Percentiles rank a stretch among this genome's conserved stretches.
phyloP scores from a whole-genome alignment of 2,113 vertebrate species.

The Miniopterus natalensis region DNA sequence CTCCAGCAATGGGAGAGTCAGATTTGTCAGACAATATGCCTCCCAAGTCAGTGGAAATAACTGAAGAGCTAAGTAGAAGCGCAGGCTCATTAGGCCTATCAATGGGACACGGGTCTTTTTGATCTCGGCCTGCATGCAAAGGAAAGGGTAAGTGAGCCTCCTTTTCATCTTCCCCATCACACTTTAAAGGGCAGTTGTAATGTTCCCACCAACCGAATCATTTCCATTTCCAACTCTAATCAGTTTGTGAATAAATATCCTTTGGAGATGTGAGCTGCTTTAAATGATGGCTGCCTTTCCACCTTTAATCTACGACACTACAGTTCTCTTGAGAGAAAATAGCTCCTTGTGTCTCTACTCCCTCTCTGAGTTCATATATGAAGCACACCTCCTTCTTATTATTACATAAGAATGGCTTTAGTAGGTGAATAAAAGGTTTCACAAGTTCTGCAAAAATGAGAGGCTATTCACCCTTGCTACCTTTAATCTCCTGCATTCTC shows the following conservation, averaged over 20 bases:
- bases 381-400: slow-evolving; percentile 88
- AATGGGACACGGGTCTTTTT: slow-evolving; percentile 88
- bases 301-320: slow-evolving; percentile 92
- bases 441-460: slow-evolving; percentile 92
- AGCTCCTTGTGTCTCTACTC: slow-evolving; percentile 88
- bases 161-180: slow-evolving; percentile 91
- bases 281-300: slow-evolving; percentile 91
- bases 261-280: slow-evolving; percentile 91
- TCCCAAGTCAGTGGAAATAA: slow-evolving; percentile 79
- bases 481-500: slow-evolving; percentile 93
- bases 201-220: slow-evolving; percentile 91
- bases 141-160: slow-evolving; percentile 88
- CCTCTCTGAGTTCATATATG: slow-evolving; percentile 84
- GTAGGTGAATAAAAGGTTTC: slow-evolving; percentile 91
- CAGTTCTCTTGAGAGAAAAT: slow-evolving; percentile 90
- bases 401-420: slow-evolving; percentile 91
- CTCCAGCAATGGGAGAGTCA: slow-evolving; percentile 36
- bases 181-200: slow-evolving; percentile 91
- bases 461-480: slow-evolving; percentile 92
- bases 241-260: slow-evolving; percentile 92
- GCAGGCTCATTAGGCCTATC: slow-evolving; percentile 87
- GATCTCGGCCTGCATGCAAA: slow-evolving; percentile 88
- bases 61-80: slow-evolving; percentile 78
- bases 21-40: slow-evolving; percentile 48
- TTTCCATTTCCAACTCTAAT: slow-evolving; percentile 93